Evolutionary conservation across 2,888 invertebrate species (phyloP), one percentile per base, ranked within the genome.

Genomic region (Oscheius myriophilus): DNA sequence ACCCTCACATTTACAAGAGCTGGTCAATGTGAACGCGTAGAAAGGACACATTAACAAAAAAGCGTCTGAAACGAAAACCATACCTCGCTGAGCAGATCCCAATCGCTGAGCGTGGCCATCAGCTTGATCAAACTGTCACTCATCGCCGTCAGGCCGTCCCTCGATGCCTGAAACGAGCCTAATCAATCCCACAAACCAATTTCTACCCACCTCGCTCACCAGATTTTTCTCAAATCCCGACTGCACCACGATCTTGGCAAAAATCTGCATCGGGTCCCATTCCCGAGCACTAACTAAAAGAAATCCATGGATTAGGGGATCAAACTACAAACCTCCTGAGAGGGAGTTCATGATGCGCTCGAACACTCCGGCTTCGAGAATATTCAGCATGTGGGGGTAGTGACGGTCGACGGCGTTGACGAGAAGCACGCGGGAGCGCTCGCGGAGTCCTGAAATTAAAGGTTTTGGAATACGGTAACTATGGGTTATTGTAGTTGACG

Each of bases 1-100:
- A n/a, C n/a, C n/a, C n/a, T n/a, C n/a, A n/a, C n/a, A n/a, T n/a
- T n/a, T n/a, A n/a, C n/a, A n/a, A n/a, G n/a, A 33, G 33, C 33
- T 33, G 33, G 33, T 33, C 4, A 9, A 3, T 33, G 33, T 33
- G 33, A 33, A 33, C 33, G 9, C 33, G 33, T 33, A 9, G 33
- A 9, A 33, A 3, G 33, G 33, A 33, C 3, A 33, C 3, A 9
- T 33, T 46, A 11, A 3, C 3, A 18, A 33, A 33, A 33, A 33
- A 33, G 33, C 33, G 33, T n/a, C n/a, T n/a, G n/a, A n/a, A n/a
- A n/a, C n/a, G n/a, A n/a, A n/a, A n/a, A n/a, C n/a, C n/a, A n/a
- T 23, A 79, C 63, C 43, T 76, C 76, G 61, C 72, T 81, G 21
- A 69, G 46, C 12, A 71, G 21, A 26, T 49, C 45, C 39, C 67